Base-by-base conservation (phyloP, 2,113 vertebrate species). In the Murina feae region DNA sequence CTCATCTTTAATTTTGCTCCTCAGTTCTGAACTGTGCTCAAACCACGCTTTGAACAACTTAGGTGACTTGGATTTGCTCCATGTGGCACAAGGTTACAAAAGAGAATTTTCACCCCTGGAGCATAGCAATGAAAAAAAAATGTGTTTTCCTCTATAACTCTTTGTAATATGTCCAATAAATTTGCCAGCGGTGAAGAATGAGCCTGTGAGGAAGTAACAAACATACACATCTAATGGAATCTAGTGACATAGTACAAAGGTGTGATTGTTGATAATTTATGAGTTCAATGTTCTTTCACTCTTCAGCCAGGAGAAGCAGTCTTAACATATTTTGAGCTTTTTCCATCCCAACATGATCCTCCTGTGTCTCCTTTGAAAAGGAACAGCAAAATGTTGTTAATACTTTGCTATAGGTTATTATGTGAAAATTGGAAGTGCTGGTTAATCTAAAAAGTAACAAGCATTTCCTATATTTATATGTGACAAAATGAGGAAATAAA, bases 191-290 rank as follows among this genome's bases (percentile, higher is more conserved):
- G 10, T 69, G 51, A 95, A 32, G 53, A 93, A 76, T 55, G 83
- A 84, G 53, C 35, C 47, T 69, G 37, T 66, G 47, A 96, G 49
- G 32, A 35, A 58, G 39, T 66, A 55, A 60, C 10, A 78, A 60
- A 84, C 53, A 87, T 49, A 21, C 1, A 53, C 12, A 78, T 80
- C 90, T 80, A 79, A 86, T 37, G 58, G 55, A 72, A 51, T 86
- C 84, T 65, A 51, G 53, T 32, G 44, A 84, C 58, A 63, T 13
- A 25, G 20, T 12, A 74, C 66, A 90, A 91, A 95, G 78, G 28
- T 39, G 5, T 74, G 63, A 83, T 92, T 87, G 44, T 79, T 44
- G 72, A 47, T 93, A 39, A 95, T 92, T 96, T 90, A 87, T 86
- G 23, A 87, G 65, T 55, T 91, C 65, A 39, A 7, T 58, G 69